Evolutionary conservation across 2,888 invertebrate species (phyloP).

Genomic region (Ornithoptera priamus): DNA sequence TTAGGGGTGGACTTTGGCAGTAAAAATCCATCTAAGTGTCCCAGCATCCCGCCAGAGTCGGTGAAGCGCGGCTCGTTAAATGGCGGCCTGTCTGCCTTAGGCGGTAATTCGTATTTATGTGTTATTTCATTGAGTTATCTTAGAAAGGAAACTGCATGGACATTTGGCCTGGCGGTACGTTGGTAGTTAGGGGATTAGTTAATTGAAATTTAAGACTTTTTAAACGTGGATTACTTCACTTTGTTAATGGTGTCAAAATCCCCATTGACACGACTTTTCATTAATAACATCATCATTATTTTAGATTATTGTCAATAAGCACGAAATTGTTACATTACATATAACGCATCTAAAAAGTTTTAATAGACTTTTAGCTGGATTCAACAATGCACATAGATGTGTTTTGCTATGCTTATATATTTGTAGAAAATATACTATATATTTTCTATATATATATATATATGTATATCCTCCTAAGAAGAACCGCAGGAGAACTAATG

Average conservation of each 20-base stretch:
- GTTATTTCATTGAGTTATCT: slow-evolving; percentile 37
- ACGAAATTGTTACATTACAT: no score
- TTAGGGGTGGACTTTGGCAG: slow-evolving; percentile 27
- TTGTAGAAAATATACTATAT: no score
- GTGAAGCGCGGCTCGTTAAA: slow-evolving; percentile 31
- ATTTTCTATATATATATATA: no score
- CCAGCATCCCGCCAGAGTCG: slow-evolving; percentile 23
- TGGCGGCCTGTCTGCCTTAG: slow-evolving; percentile 26
- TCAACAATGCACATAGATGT: no score
- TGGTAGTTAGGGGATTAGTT: slow-evolving; percentile 15
- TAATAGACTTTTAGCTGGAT: no score
- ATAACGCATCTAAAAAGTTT: no score
- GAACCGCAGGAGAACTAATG: no score
- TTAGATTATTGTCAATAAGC: no score
- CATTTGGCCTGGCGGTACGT: slow-evolving; percentile 35
- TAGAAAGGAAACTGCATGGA: slow-evolving; percentile 28
- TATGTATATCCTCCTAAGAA: no score
- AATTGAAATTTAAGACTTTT: slow-evolving; percentile 30
- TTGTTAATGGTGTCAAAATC: slow-evolving; percentile 11
- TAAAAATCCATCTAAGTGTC: slow-evolving; percentile 30
- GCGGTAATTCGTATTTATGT: slow-evolving; percentile 39
- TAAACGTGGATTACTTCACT: slow-evolving; percentile 21
- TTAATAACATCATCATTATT: neutral
- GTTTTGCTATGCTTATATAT: no score
- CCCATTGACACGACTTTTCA: neutral